Evolutionary conservation across 2,797 vertebrate genomes (phyloP).

Genomic region (Chiropotes sagulatus): DNA sequence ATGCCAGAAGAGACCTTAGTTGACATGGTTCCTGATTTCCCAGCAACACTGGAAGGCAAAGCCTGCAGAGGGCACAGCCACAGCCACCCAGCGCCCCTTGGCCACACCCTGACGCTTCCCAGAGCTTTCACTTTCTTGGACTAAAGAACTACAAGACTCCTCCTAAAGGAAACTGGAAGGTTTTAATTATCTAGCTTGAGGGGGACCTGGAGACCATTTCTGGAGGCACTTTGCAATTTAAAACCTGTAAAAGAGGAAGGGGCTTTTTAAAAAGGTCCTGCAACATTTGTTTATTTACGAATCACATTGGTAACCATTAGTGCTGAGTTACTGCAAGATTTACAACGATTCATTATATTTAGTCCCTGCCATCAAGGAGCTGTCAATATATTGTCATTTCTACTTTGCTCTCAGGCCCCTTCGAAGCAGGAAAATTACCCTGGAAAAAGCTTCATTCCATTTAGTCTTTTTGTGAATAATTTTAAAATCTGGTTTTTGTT

Average conservation of each 20-base stretch:
- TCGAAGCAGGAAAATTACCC: neutral
- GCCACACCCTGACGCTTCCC: neutral
- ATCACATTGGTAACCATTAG: neutral
- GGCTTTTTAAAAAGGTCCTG: neutral
- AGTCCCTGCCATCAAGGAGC: neutral
- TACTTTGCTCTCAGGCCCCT: neutral
- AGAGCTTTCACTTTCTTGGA: neutral
- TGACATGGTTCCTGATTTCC: neutral
- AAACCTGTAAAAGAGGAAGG: accelerated
- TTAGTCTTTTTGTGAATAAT: neutral
- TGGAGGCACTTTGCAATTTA: neutral
- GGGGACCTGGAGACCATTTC: neutral
- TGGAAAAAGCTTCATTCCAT: neutral
- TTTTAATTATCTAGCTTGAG: neutral
- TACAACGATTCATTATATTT: neutral
- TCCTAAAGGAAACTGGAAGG: neutral
- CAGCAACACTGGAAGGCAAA: neutral
- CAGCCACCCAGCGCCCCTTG: neutral
- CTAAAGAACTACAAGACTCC: neutral
- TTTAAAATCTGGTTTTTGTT: neutral
- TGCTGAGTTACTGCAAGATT: neutral
- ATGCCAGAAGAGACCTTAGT: neutral
- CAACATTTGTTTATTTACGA: neutral
- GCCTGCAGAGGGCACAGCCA: neutral
- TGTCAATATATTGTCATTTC: neutral